These are phyloP conservation scores for Pseudochromis fuscus DNA, from an alignment of 2,797 vertebrate genomes.

Conservation along the genomic window DNA sequence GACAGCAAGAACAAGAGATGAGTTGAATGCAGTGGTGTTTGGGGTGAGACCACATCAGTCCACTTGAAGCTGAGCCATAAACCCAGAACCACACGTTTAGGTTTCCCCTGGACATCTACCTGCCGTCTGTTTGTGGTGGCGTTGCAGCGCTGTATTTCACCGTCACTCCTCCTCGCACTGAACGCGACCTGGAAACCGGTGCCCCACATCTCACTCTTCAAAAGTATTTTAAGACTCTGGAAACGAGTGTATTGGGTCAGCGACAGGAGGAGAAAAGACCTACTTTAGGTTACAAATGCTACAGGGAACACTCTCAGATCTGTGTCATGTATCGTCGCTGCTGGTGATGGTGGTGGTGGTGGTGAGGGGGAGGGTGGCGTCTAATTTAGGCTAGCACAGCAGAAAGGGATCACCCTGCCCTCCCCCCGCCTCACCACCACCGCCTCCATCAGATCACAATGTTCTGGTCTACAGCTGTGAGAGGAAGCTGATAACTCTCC, in stretches of 20 bases:
- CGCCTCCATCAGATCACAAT: conserved; percentile 32
- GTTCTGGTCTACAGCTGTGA: conserved; percentile 40
- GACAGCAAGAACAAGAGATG: neutral
- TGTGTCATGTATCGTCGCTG: conserved; percentile 50
- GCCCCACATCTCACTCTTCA: neutral
- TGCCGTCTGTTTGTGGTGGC: too few relatives aligned
- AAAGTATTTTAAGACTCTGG: neutral
- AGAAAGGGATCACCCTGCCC: conserved; percentile 42
- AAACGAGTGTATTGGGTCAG: conserved; percentile 44
- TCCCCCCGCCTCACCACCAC: neutral
- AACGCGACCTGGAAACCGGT: neutral
- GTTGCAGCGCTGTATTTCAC: too few relatives aligned
- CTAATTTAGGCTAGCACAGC: conserved; percentile 27
- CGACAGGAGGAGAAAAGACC: conserved; percentile 45
- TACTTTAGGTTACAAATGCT: conserved; percentile 56
- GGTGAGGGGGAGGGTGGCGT: neutral
- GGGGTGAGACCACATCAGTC: too few relatives aligned
- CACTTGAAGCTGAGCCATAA: too few relatives aligned
- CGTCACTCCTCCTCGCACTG: too few relatives aligned
- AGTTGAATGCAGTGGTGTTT: neutral
- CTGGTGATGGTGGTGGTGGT: too few relatives aligned
- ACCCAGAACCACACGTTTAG: conserved; percentile 4
- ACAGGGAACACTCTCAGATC: conserved; percentile 39
- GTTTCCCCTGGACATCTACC: conserved; percentile 19
- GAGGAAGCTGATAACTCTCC: conserved; percentile 38